Evolutionary conservation across 1,140 invertebrate species (phyloP).

Genomic region (Phocides pigmalion): DNA sequence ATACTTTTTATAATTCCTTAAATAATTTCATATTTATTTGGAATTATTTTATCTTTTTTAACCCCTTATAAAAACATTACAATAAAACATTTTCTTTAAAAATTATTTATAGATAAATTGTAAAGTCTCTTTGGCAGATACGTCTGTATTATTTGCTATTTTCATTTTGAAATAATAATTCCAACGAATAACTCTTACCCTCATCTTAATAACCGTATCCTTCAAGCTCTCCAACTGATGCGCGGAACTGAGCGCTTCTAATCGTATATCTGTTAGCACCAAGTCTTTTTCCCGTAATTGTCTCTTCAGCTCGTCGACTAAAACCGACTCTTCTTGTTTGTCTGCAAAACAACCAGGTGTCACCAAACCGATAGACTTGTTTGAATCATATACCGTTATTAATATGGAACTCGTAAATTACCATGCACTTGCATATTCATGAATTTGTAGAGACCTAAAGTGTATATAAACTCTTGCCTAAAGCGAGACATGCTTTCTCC

Average conservation of each 20-base stretch:
- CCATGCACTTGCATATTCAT: slow-evolving; percentile 36
- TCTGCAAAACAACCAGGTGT: slow-evolving; percentile 52
- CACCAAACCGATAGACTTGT: slow-evolving; percentile 8
- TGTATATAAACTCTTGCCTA: slow-evolving; percentile 17
- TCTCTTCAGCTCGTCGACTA: slow-evolving; percentile 95
- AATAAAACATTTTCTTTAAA: no score
- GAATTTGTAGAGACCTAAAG: slow-evolving; percentile 37
- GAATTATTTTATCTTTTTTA: no score
- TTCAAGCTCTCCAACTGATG: slow-evolving; percentile 98
- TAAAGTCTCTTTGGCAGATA: no score
- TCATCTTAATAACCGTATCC: slow-evolving; percentile 98
- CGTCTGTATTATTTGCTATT: no score
- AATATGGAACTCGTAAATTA: slow-evolving; percentile 26
- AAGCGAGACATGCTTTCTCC: slow-evolving; percentile 36
- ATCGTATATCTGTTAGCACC: slow-evolving; percentile 96
- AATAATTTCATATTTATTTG: no score
- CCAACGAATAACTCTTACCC: no score
- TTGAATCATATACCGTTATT: slow-evolving; percentile 13
- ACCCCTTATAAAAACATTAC: no score
- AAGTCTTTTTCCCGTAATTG: slow-evolving; percentile 98
- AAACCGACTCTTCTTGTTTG: slow-evolving; percentile 71
- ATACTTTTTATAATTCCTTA: no score
- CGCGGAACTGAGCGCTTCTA: slow-evolving; percentile 97
- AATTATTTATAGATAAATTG: no score
- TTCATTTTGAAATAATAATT: no score